Percentiles rank a stretch among this genome's conserved stretches.
phyloP scores from a whole-genome alignment of 2,888 invertebrate genomes.

The Callyntrura guangdongensis region DNA sequence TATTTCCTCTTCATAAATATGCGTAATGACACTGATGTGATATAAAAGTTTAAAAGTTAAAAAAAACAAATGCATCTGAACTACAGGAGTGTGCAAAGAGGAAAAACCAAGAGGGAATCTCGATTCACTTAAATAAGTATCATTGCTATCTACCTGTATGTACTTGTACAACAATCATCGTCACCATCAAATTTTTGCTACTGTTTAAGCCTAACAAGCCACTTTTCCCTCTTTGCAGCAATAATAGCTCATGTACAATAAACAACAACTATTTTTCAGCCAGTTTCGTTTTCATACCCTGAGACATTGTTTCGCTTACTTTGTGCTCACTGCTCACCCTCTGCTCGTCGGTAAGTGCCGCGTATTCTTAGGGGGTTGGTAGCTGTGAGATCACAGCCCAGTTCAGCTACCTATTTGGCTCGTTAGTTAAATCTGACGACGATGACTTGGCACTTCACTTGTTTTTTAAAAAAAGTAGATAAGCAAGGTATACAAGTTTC shows the following conservation, averaged over 20 bases:
- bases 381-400: background rate
- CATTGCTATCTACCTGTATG: no score
- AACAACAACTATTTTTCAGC: background rate
- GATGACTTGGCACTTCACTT: conserved; percentile 66
- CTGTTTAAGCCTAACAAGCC: conserved; percentile 56
- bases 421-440: conserved; percentile 63
- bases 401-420: conserved; percentile 57
- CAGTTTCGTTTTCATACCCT: conserved; percentile 39
- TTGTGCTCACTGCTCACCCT: conserved; percentile 29
- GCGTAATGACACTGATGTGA: no score
- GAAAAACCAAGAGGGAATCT: background rate
- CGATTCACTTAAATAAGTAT: conserved; percentile 46
- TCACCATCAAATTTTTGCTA: conserved; percentile 45
- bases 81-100: background rate
- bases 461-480: conserved; percentile 15
- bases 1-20: conserved; percentile 19
- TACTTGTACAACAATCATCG: conserved; percentile 47
- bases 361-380: conserved; percentile 8
- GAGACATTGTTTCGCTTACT: conserved; percentile 52
- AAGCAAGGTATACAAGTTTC: conserved; percentile 3
- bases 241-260: conserved; percentile 23
- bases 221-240: conserved; percentile 15
- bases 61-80: background rate
- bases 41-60: background rate
- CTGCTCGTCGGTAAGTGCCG: conserved; percentile 22